These are phyloP conservation scores for Eleginops maclovinus DNA, from an alignment of 2,113 vertebrate genomes.

Conservation along the genomic window DNA sequence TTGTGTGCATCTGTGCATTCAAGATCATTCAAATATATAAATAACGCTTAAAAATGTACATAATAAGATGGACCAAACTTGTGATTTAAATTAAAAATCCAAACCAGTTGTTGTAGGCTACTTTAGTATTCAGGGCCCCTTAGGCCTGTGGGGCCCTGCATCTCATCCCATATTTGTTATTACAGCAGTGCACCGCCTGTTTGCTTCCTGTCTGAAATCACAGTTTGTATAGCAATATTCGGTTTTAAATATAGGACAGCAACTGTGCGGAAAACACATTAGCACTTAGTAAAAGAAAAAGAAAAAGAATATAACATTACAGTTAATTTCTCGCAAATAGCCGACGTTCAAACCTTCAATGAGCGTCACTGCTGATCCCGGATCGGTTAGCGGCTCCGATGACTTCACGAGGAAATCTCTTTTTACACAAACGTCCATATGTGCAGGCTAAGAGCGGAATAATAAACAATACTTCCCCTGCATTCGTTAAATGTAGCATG, in stretches of 20 bases:
- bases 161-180: slow-evolving; percentile 29
- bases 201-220: slow-evolving; percentile 19
- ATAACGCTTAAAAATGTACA: not conserved
- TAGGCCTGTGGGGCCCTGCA: slow-evolving; percentile 45
- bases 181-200: not conserved
- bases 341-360: slow-evolving; percentile 35
- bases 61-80: not conserved
- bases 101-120: not conserved
- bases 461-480: not conserved
- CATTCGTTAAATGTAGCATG: not conserved
- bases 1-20: not conserved
- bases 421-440: not conserved
- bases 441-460: not conserved
- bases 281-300: not conserved
- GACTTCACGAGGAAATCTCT: not conserved
- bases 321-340: slow-evolving; percentile 15
- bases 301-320: not conserved
- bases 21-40: not conserved
- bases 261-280: not conserved
- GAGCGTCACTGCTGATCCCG: slow-evolving; percentile 39
- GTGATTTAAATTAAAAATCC: slow-evolving; percentile 2
- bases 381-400: slow-evolving; percentile 24
- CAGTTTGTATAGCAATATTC: not conserved
- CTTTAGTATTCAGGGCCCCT: slow-evolving; percentile 30
- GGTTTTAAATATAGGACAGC: not conserved